A percentile compares a stretch with the other conserved stretches of the same genome.
phyloP scores from a whole-genome alignment of 2,797 vertebrate genomes.

The Hydrocynus forskahlii region DNA sequence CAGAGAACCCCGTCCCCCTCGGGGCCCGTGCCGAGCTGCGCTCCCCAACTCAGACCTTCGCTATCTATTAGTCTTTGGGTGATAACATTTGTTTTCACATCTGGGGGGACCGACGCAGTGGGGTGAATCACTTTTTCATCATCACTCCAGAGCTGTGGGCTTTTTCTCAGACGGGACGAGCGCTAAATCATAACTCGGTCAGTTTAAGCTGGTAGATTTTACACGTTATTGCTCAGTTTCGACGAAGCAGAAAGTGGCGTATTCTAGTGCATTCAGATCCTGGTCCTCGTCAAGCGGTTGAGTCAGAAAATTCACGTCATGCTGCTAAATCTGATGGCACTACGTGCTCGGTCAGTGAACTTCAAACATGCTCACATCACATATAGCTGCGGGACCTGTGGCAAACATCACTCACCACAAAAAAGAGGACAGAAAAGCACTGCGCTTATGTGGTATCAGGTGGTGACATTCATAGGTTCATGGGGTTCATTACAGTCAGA shows the following conservation, averaged over 20 bases:
- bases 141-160: constrained; percentile 48
- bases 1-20: constrained; percentile 62
- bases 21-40: constrained; percentile 13
- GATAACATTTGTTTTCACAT: constrained; percentile 73
- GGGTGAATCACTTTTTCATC: constrained; percentile 60
- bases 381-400: not conserved
- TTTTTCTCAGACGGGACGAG: not conserved
- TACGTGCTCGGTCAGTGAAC: no score
- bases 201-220: not conserved
- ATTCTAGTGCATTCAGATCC: not conserved
- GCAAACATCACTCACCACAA: not conserved
- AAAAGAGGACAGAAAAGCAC: not conserved
- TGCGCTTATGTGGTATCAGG: no score
- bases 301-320: no score
- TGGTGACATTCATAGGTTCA: no score
- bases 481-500: no score
- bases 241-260: not conserved
- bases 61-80: constrained; percentile 75
- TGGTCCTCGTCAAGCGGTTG: not conserved
- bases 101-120: constrained; percentile 44
- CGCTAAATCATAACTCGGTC: not conserved
- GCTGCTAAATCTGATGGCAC: no score
- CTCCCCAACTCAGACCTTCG: constrained; percentile 57
- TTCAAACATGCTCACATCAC: not conserved
- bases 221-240: not conserved